Evolutionary conservation across 2,888 invertebrate species (phyloP), one percentile per base, ranked within the genome.

Genomic region (Spilarctia lutea): DNA sequence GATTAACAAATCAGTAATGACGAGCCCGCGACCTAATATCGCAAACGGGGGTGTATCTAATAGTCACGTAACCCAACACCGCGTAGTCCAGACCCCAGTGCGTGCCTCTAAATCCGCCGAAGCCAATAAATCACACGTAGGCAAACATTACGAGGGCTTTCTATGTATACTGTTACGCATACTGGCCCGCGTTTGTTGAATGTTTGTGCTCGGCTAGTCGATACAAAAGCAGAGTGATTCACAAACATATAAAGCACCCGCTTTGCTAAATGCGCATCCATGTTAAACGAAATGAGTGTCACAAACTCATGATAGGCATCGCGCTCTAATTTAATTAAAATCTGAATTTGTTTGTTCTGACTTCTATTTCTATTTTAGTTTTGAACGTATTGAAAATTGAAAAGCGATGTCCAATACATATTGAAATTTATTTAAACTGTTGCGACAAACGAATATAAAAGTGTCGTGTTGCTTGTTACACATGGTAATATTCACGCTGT

Each of bases 101-200:
- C 94, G 94, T 94, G 94, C 89, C 91, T 92, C 91, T 92, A 96
- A 96, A 96, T 95, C 96, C 96, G 88, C 87, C 92, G 95, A 94
- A 95, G 94, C 95, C 95, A 94, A 96, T 96, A 96, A 95, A 96
- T 95, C 96, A 96, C 96, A 96, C 96, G 96, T 94, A 96, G 90
- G 93, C 93, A 96, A 95, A 95, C 95, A 95, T 88, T 89, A 88
- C 90, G 91, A 93, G 92, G 93, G 92, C 90, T 91, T 92, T 92
- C 92, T 91, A 89, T 93, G 91, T 92, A 92, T 94, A 93, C 90
- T 91, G 93, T 93, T 93, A 91, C 93, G 87, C 88, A 85, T 85
- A 87, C 87, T 89, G 87, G 85, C 88, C 91, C 83, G 83, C 89
- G 91, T 89, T 92, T 87, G 88, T 87, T 80, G 76, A 86, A 85